Base-by-base conservation (phyloP, 2,113 vertebrate species). In the Paracanthobrama guichenoti region DNA sequence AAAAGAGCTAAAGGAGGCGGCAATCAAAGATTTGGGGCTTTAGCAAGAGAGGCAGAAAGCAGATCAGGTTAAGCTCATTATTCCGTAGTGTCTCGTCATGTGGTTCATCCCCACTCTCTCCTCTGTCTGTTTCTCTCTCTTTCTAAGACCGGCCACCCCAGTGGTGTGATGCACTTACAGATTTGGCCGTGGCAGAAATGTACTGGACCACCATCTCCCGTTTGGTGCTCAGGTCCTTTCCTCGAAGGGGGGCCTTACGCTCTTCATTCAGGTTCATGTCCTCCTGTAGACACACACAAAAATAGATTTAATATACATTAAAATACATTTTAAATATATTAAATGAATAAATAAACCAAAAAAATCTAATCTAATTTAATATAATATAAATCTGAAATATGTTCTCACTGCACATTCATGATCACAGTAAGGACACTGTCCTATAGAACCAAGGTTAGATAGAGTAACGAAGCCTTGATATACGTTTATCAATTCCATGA, bases 241-340 rank as follows among this genome's bases (percentile, higher is more conserved):
- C 95, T 82, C 97, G 94, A 24, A 99, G 88, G 18, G 98, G 98
- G 73, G 97, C 96, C 91, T 99, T 99, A 1, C 96, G 96, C 8
- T 99, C 97, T 90, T 99, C 98, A 16, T 97, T 99, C 85, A 99
- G 93, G 93, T 99, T 99, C 97, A 99, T 99, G 92, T 99, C 98
- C 91, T 99, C 98, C 98, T 99, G 88, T 0, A 88, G 2, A 89
- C 26, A 53, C 9, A 82, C 4, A 77, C 2, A 60, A 39, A 79
- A 60, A 57, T 73, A 53, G 1, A 53, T 6, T 18, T 6, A 6
- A 16, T 4, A 31, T 18, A 66, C 31, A 66, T 35, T 66, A 35
- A 3, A 16, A 66, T 8, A 64, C 6, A 62, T 26, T 16, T 66
- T 66, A 16, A 18, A 35, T 66, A 66, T 9, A 39, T 69, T 22